phyloP scores from a whole-genome alignment of 2,797 vertebrate species.

The Schizothorax lantsangensis region DNA sequence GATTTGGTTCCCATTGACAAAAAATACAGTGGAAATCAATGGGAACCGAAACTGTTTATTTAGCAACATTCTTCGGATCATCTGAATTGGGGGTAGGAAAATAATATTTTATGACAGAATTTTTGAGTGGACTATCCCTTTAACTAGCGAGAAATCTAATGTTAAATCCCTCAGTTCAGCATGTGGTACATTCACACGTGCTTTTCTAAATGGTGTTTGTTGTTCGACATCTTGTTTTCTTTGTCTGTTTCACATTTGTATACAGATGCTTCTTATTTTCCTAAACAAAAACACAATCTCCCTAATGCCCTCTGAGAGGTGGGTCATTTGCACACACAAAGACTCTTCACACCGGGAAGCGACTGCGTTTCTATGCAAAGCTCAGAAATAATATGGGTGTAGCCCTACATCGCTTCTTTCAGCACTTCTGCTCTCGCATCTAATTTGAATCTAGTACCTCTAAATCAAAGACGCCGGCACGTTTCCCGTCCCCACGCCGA shows the following conservation, averaged over 20 bases:
- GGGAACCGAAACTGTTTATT: neutral
- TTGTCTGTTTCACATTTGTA: conserved; percentile 35
- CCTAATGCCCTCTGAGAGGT: conserved; percentile 26
- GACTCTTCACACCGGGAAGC: conserved; percentile 7
- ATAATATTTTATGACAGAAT: neutral
- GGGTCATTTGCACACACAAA: conserved; percentile 48
- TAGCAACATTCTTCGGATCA: neutral
- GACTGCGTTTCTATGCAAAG: neutral
- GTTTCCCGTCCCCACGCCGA: neutral
- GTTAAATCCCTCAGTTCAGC: neutral
- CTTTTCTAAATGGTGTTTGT: conserved; percentile 21
- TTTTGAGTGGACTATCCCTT: neutral
- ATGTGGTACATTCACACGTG: conserved; percentile 11
- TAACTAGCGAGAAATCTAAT: neutral
- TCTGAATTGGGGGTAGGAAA: neutral
- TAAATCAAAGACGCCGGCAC: conserved; percentile 13
- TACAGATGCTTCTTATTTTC: conserved; percentile 51
- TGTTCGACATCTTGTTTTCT: conserved; percentile 32
- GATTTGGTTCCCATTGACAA: neutral
- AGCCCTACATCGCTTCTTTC: conserved; percentile 58
- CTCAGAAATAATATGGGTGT: conserved; percentile 59
- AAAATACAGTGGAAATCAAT: neutral
- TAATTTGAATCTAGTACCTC: conserved; percentile 31
- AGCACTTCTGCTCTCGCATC: neutral
- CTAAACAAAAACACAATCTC: conserved; percentile 63